Evolutionary conservation across 92 coral and sea anemone species (phyloP).

Genomic region (Zoanthus gigantus): DNA sequence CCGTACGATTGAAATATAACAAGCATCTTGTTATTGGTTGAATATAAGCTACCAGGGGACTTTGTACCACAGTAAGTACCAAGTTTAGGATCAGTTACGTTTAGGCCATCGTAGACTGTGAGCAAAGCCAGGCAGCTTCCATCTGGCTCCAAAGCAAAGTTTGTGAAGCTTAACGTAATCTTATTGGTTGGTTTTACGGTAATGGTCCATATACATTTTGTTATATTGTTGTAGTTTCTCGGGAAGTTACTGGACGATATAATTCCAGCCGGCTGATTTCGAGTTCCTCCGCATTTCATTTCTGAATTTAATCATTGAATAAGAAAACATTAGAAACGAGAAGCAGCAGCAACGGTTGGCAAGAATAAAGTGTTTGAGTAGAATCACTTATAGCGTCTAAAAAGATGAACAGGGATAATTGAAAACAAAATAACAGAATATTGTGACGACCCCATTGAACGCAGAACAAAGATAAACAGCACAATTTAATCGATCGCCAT

Average conservation of each 20-base stretch:
- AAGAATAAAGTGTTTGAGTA: background rate
- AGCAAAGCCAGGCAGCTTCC: conserved; percentile 72
- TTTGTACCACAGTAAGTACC: conserved; percentile 74
- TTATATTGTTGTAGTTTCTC: conserved; percentile 55
- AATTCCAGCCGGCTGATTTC: conserved; percentile 79
- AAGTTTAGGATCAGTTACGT: conserved; percentile 70
- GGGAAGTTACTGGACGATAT: conserved; percentile 87
- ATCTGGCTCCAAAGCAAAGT: conserved; percentile 71
- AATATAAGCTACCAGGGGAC: conserved; percentile 66
- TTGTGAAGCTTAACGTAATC: conserved; percentile 83
- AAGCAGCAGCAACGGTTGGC: background rate
- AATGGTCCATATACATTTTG: conserved; percentile 77
- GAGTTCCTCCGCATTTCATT: conserved; percentile 79
- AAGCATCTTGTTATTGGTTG: conserved; percentile 72
- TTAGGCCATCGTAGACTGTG: conserved; percentile 72
- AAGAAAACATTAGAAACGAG: background rate
- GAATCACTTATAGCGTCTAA: no score
- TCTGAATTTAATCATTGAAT: conserved; percentile 31
- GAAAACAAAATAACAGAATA: no score
- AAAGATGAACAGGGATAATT: no score
- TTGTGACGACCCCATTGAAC: no score
- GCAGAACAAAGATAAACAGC: no score
- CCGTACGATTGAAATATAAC: conserved; percentile 65
- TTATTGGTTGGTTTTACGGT: conserved; percentile 63
- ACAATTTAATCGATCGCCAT: no score